Conservation (phyloP, 2,888 invertebrate genomes). For the Sinelater perroti region DNA sequence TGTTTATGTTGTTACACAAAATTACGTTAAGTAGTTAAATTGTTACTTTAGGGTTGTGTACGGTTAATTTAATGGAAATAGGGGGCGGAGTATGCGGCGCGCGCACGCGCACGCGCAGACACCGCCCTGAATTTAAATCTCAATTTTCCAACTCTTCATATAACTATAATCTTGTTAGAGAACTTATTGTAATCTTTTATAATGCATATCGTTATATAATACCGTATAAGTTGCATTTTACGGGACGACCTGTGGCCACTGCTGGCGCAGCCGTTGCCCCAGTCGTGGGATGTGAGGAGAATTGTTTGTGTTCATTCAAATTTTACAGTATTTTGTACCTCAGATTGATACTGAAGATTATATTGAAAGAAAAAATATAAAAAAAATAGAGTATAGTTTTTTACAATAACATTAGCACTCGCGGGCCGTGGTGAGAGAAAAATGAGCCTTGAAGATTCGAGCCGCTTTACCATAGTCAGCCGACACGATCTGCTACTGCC, state of each 20-base stretch:
- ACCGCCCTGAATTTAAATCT: constrained; percentile 1
- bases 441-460: constrained; percentile 38
- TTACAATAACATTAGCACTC: constrained; percentile 17
- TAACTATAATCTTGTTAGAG: background rate
- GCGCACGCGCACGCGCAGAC: constrained; percentile 4
- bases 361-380: constrained; percentile 49
- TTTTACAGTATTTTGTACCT: constrained; percentile 63
- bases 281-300: constrained; percentile 53
- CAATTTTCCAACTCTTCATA: background rate
- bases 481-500: constrained; percentile 4
- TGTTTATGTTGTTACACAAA: constrained; percentile 19
- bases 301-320: constrained; percentile 63
- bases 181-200: constrained; percentile 8
- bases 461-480: constrained; percentile 21
- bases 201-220: constrained; percentile 14
- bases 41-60: constrained; percentile 27
- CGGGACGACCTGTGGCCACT: constrained; percentile 9
- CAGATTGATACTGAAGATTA: constrained; percentile 54
- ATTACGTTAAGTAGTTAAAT: constrained; percentile 33
- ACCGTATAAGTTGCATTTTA: constrained; percentile 14
- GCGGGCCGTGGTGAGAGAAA: constrained; percentile 39
- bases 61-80: background rate
- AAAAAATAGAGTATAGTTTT: constrained; percentile 46
- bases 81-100: background rate
- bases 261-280: constrained; percentile 21